Base-by-base conservation (phyloP, 1,140 invertebrate genomes). In the Idris sp. region DNA sequence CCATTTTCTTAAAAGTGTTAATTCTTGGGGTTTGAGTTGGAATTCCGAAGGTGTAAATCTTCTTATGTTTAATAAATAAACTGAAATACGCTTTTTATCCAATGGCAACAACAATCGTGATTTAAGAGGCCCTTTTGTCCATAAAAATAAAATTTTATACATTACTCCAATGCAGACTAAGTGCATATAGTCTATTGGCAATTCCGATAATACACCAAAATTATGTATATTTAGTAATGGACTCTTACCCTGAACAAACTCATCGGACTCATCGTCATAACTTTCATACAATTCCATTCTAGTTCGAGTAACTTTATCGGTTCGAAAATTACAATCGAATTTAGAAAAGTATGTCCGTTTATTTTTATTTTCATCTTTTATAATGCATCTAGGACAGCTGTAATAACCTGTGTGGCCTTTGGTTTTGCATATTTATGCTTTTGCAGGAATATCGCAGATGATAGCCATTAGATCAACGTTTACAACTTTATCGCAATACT, bases 311-410 rank as follows among this genome's bases (percentile, higher is more conserved):
- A 43, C 46, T 53, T 33, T 14, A 18, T 58, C 49, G 2, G 40
- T 54, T 35, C 33, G 75, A 31, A 44, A 7, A 40, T 38, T 35
- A 59, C 11, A 62, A 46, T 78, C 31, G 18, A 36, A 22, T 59
- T 31, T 28, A 8, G 40, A 41, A 76, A 85, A 85, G 44, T 28
- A 51, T 9, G 78, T 35, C 43, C 65, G 11, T 11, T 8, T 6
- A 9, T 49, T 22, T 11, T 8, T 2, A 35, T 16, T 33, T 19
- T 22, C 19, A 13, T 30, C 81, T 65, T 78, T 30, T 1, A 73
- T 43, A 8, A 33, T 68, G 56, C 85, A 87, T 54, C 82, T 84
- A 2, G 81, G 65, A 46, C 79, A 81, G 40, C 46, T 54, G n/a
- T 22, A 61, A 58, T 72, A 78, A 4, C 74, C 68, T 16, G 38